Base-by-base conservation (phyloP, 1,140 invertebrate species). In the Homarus americanus region DNA sequence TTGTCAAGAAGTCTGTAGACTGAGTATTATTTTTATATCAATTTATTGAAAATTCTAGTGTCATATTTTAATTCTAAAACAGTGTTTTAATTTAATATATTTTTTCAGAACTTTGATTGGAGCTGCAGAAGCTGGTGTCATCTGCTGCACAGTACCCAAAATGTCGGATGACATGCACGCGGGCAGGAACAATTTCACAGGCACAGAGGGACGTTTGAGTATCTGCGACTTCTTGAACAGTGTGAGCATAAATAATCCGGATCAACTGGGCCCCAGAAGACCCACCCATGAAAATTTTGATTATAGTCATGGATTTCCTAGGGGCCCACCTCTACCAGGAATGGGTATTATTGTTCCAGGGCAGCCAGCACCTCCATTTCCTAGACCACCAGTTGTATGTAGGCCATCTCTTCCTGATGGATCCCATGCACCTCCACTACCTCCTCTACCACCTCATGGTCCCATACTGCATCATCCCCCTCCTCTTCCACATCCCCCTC, bases 291-390 rank as follows among this genome's bases (percentile, higher is more conserved):
- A 80, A 49, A 80, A 12, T 53, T 80, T 44, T 80, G 44, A 80
- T 49, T 80, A 49, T 28, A 32, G 28, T 49, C 40, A 53, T 80
- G 75, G 75, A 10, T 40, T 78, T 40, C 2, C 36, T 12, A 32
- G 40, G 40, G 41, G 41, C 41, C 78, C 78, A 44, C 78, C 41
- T 80, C 12, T 80, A 10, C 28, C 78, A 44, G 28, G 41, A 49
- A 49, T 80, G 78, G 41, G 41, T 76, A 32, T 76, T 49, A n/a
- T 80, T 80, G 41, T 53, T 80, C 78, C 38, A 80, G 78, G 78
- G 28, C 78, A 41, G 78, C 78, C 78, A 80, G 78, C 40, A n/a
- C 78, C 40, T 80, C 41, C 38, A 24, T 80, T 44, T 80, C 4
- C 38, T 80, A 20, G 17, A 80, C 20, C 40, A 34, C 41, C 78